phyloP scores from a whole-genome alignment of 2,888 invertebrate species.

The Clivina fossor region DNA sequence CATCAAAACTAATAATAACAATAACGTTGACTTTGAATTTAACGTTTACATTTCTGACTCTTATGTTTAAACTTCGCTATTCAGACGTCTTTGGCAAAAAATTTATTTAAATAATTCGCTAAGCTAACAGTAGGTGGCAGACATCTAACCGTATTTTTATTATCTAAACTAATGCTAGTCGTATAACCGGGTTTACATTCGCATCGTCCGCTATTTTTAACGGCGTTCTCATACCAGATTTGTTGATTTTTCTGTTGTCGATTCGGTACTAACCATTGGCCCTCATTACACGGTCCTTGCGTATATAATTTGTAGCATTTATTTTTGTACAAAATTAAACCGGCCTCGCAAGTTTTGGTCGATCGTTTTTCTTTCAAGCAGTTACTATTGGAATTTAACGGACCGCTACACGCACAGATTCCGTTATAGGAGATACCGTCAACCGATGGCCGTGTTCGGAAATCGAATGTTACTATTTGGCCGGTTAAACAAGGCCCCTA shows the following conservation, averaged over 20 bases:
- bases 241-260: conserved; percentile 51
- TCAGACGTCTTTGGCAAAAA: conserved; percentile 39
- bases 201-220: conserved; percentile 43
- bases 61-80: too few species aligned
- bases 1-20: not conserved
- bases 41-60: not conserved
- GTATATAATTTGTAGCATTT: conserved; percentile 77
- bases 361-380: conserved; percentile 38
- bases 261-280: conserved; percentile 68
- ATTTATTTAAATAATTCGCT: conserved; percentile 65
- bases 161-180: conserved; percentile 48
- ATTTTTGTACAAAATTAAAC: conserved; percentile 65
- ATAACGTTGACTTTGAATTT: not conserved
- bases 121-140: conserved; percentile 64
- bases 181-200: conserved; percentile 71
- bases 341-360: conserved; percentile 48
- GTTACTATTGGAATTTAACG: conserved; percentile 46
- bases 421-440: conserved; percentile 84
- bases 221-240: conserved; percentile 44
- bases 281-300: conserved; percentile 73
- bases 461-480: conserved; percentile 79
- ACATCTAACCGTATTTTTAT: conserved; percentile 55
- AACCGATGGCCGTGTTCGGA: conserved; percentile 72
- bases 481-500: conserved; percentile 74
- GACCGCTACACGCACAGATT: conserved; percentile 66